phyloP scores from a whole-genome alignment of 2,797 vertebrate genomes.

The Spinus olivaceus region DNA sequence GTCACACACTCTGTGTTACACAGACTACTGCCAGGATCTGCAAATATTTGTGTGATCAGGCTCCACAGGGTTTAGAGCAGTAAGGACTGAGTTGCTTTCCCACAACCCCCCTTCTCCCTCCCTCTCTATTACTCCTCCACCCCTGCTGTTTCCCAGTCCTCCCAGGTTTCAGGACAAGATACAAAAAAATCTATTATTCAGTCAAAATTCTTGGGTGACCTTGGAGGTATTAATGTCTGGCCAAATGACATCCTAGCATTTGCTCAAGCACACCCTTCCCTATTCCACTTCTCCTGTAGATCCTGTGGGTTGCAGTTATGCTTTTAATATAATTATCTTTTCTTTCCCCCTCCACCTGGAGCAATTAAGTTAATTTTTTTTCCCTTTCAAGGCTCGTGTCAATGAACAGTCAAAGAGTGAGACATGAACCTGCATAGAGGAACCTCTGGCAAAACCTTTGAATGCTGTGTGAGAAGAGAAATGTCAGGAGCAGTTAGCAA shows the following conservation, averaged over 20 bases:
- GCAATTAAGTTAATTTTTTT: constrained; percentile 1
- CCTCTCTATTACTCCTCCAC: neutral
- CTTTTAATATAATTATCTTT: constrained; percentile 32
- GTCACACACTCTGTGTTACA: neutral
- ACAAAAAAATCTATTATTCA: constrained; percentile 34
- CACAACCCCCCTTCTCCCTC: neutral
- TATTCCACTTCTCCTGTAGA: neutral
- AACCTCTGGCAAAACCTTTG: constrained; percentile 33
- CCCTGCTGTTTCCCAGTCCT: constrained; percentile 40
- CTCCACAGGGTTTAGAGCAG: constrained; percentile 27
- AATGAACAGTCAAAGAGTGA: constrained; percentile 12
- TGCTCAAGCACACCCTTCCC: constrained; percentile 20
- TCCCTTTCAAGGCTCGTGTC: constrained; percentile 1
- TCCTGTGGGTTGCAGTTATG: neutral
- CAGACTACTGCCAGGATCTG: constrained; percentile 21
- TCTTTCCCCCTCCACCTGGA: neutral
- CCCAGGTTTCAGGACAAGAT: constrained; percentile 19
- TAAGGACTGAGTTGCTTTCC: neutral
- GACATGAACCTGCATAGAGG: neutral
- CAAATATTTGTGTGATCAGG: constrained; percentile 54
- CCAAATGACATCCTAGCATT: constrained; percentile 35
- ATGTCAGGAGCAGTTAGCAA: constrained; percentile 42
- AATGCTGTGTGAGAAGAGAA: constrained; percentile 38
- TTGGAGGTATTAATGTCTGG: constrained; percentile 51
- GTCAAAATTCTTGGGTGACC: constrained; percentile 60